Evolutionary conservation across 2,113 vertebrate species (phyloP).

Genomic region (Ia io): DNA sequence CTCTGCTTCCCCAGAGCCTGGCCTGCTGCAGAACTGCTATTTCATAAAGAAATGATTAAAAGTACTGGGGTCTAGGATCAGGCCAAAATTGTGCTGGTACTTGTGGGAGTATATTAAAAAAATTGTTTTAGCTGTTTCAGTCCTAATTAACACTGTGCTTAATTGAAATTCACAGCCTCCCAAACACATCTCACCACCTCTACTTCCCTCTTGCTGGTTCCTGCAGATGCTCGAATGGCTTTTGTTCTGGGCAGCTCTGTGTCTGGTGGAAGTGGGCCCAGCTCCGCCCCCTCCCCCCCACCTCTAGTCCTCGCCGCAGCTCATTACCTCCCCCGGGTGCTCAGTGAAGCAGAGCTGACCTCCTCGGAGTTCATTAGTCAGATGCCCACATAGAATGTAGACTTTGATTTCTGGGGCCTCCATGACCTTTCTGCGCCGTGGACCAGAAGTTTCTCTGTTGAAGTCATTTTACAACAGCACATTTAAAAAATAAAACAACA

Average conservation of each 20-base stretch:
- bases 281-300: not conserved
- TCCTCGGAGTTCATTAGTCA: slow-evolving; percentile 46
- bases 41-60: not conserved
- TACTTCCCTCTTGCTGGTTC: not conserved
- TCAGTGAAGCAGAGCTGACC: not conserved
- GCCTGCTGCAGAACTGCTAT: not conserved
- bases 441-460: not conserved
- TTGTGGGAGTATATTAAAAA: not conserved
- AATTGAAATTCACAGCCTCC: not conserved
- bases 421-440: fast-evolving
- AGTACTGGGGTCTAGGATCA: not conserved
- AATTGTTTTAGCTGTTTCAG: not conserved
- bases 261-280: not conserved
- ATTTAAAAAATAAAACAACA: not conserved
- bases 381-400: not conserved
- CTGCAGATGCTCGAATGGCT: fast-evolving
- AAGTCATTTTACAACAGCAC: not conserved
- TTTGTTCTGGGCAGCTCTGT: not conserved
- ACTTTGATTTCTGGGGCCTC: not conserved
- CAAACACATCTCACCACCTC: not conserved
- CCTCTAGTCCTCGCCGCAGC: not conserved
- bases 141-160: not conserved
- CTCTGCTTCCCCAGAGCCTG: not conserved
- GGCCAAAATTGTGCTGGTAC: not conserved
- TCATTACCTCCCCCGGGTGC: slow-evolving; percentile 9